Evolutionary conservation across 2,797 vertebrate genomes (phyloP).

Genomic region (Iguana delicatissima): DNA sequence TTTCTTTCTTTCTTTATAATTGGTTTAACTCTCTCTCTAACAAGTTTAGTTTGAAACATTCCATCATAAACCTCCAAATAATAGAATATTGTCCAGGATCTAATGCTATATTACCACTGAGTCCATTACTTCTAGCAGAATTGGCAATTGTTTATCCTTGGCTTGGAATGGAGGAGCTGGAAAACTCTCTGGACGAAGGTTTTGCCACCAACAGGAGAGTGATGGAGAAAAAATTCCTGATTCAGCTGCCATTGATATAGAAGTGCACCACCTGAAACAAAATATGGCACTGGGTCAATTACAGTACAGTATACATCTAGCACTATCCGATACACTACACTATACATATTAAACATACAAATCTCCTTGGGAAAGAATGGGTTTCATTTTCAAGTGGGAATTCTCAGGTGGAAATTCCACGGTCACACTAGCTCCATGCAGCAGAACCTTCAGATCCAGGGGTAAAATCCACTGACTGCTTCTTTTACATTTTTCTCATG

Average conservation of each 20-base stretch:
- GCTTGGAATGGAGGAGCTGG: too few species aligned
- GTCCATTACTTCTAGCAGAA: too few species aligned
- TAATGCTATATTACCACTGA: too few species aligned
- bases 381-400: too few species aligned
- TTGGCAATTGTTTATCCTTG: too few species aligned
- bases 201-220: too few species aligned
- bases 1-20: slow-evolving; percentile 14
- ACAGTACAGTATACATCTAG: slow-evolving; percentile 37
- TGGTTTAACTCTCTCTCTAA: slow-evolving; percentile 28
- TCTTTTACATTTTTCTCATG: neutral
- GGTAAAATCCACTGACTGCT: neutral
- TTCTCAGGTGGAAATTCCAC: neutral
- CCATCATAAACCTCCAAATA: slow-evolving; percentile 34
- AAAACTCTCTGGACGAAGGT: too few species aligned
- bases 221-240: too few species aligned
- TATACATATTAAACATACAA: neutral
- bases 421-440: neutral
- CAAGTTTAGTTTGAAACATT: slow-evolving; percentile 29
- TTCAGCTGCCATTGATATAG: too few species aligned
- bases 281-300: neutral
- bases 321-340: too few species aligned
- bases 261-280: too few species aligned
- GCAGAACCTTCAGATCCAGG: neutral
- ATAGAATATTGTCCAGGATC: neutral
- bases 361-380: too few species aligned